A percentile compares a stretch with the other conserved stretches of the same genome.
These are phyloP conservation scores for Danaus melanippus DNA, from an alignment of 1,140 invertebrate species.

Conservation along the genomic window DNA sequence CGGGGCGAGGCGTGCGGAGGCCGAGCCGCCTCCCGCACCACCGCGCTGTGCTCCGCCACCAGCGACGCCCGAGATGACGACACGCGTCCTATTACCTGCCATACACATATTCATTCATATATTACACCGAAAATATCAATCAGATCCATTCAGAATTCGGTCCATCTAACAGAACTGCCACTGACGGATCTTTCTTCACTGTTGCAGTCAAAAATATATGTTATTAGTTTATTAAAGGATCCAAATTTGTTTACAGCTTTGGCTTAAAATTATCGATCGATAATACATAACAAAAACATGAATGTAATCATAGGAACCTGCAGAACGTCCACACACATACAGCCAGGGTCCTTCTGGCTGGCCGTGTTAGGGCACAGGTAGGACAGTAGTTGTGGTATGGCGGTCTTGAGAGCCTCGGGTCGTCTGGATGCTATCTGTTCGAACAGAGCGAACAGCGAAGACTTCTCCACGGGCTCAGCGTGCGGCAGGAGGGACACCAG, in stretches of 20 bases:
- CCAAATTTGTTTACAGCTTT: too few relatives aligned
- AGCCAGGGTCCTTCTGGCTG: conserved; percentile 44
- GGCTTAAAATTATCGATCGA: not conserved
- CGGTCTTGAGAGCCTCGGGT: conserved; percentile 83
- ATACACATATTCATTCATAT: conserved; percentile 1
- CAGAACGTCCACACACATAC: conserved; percentile 63
- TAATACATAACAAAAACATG: conserved; percentile 1
- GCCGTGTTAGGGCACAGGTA: conserved; percentile 70
- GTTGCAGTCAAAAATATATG: conserved; percentile 2
- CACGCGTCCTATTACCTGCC: conserved; percentile 77
- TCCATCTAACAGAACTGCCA: too few relatives aligned
- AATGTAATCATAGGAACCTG: conserved; percentile 72
- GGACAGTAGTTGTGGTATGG: conserved; percentile 83
- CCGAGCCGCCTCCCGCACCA: conserved; percentile 78
- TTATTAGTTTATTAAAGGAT: too few relatives aligned
- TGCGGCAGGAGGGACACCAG: conserved; percentile 85
- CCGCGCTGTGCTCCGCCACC: conserved; percentile 78
- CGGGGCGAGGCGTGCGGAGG: conserved; percentile 74
- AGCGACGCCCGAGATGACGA: conserved; percentile 77
- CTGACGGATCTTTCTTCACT: too few relatives aligned
- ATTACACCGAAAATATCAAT: too few relatives aligned
- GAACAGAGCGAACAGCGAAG: conserved; percentile 86
- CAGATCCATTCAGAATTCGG: too few relatives aligned
- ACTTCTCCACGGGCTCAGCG: conserved; percentile 87
- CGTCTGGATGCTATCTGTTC: conserved; percentile 85